Evolutionary conservation across 2,888 invertebrate genomes (phyloP).

Genomic region (Oscheius sp.): DNA sequence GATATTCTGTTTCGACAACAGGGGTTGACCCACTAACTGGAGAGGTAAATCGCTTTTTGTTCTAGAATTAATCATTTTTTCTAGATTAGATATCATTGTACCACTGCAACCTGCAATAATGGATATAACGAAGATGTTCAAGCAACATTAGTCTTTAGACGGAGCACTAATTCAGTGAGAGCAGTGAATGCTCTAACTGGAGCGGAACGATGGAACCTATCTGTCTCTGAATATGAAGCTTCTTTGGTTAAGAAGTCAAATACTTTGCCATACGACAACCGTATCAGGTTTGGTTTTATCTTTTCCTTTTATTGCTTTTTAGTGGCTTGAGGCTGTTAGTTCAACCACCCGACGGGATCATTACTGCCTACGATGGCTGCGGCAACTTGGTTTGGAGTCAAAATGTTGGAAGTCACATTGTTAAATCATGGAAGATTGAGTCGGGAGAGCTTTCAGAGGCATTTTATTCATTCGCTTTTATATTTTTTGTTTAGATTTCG

Average conservation of each 20-base stretch:
- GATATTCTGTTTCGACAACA: conserved; percentile 85
- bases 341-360: conserved; percentile 51
- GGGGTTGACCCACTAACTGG: conserved; percentile 84
- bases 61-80: not conserved
- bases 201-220: conserved; percentile 77
- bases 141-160: conserved; percentile 80
- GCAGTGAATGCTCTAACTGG: conserved; percentile 88
- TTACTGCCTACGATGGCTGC: conserved; percentile 37
- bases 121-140: conserved; percentile 67
- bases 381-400: conserved; percentile 43
- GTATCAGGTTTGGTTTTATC: not conserved
- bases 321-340: conserved; percentile 33
- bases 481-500: conserved; percentile 44
- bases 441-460: conserved; percentile 33
- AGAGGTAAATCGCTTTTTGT: conserved; percentile 66
- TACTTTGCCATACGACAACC: not conserved
- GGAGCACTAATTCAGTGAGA: conserved; percentile 86
- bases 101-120: conserved; percentile 44
- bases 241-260: conserved; percentile 29
- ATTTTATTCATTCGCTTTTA: not conserved
- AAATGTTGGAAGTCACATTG: conserved; percentile 48
- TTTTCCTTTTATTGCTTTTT: not conserved
- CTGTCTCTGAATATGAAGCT: conserved; percentile 49
- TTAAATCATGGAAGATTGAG: conserved; percentile 47
- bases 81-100: conserved; percentile 55